Conservation (phyloP, 2,113 vertebrate genomes). For the Dolichallabes microphthalmus region DNA sequence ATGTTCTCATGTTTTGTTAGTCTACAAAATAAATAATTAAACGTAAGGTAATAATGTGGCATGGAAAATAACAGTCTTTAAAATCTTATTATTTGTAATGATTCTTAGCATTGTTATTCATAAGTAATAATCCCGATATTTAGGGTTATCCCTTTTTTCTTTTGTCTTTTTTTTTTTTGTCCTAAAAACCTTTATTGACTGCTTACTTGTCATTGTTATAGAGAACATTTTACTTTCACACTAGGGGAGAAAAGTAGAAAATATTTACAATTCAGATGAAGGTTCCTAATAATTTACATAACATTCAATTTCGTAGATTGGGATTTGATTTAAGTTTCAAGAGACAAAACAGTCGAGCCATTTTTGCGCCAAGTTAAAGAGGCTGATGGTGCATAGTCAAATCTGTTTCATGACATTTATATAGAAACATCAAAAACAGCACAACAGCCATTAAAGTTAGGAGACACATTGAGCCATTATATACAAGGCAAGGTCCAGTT, state of each 20-base stretch:
- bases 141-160: not conserved
- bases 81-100: conserved; percentile 65
- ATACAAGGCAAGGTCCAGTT: conserved; percentile 60
- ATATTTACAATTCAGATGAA: not conserved
- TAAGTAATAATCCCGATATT: conserved; percentile 35
- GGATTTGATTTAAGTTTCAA: conserved; percentile 1
- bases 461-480: conserved; percentile 68
- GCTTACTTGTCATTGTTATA: conserved; percentile 15
- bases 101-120: conserved; percentile 62
- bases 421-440: conserved; percentile 70
- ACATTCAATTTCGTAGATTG: conserved; percentile 13
- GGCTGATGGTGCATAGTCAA: conserved; percentile 56
- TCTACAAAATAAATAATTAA: conserved; percentile 37
- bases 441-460: conserved; percentile 65
- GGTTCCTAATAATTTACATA: too few species aligned
- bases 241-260: not conserved
- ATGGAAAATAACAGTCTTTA: conserved; percentile 71
- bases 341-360: conserved; percentile 45
- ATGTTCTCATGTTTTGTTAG: conserved; percentile 50
- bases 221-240: not conserved
- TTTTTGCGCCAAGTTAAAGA: conserved; percentile 46
- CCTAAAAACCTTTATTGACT: conserved; percentile 6
- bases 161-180: not conserved
- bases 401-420: conserved; percentile 61
- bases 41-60: conserved; percentile 41